phyloP scores from a whole-genome alignment of 2,888 invertebrate species.

The Drosophila phalerata region DNA sequence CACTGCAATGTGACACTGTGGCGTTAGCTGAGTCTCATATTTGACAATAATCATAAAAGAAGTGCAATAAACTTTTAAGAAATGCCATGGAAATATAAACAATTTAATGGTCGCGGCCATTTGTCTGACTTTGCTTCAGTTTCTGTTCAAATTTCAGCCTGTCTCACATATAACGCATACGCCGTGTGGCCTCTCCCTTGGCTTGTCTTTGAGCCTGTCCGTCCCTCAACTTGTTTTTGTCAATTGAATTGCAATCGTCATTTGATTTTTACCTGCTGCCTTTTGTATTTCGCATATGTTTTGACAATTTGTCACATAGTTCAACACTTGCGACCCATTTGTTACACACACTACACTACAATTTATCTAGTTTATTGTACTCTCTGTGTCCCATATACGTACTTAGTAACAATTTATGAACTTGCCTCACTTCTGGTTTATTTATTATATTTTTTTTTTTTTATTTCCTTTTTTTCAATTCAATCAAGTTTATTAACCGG shows the following conservation, averaged over 20 bases:
- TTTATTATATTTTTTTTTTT: neutral
- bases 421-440: constrained; percentile 76
- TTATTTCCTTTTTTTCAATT: constrained; percentile 34
- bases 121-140: constrained; percentile 47
- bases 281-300: constrained; percentile 62
- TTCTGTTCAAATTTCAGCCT: constrained; percentile 18
- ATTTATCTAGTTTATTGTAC: constrained; percentile 37
- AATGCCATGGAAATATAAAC: constrained; percentile 71
- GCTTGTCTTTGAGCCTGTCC: constrained; percentile 69
- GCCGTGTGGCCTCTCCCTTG: constrained; percentile 73
- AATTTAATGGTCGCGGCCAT: constrained; percentile 52
- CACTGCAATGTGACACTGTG: constrained; percentile 29
- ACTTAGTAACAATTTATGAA: constrained; percentile 76
- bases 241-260: constrained; percentile 71
- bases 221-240: constrained; percentile 69
- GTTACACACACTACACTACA: constrained; percentile 56
- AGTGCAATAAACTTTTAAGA: constrained; percentile 76
- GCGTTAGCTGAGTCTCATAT: constrained; percentile 7
- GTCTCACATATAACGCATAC: constrained; percentile 54
- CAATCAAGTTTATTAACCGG: constrained; percentile 82
- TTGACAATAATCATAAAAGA: constrained; percentile 51
- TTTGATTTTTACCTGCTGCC: constrained; percentile 32
- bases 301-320: constrained; percentile 75
- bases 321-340: constrained; percentile 65
- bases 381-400: constrained; percentile 32